phyloP scores from a whole-genome alignment of 1,140 invertebrate genomes.

The Meloidogyne exigua region DNA sequence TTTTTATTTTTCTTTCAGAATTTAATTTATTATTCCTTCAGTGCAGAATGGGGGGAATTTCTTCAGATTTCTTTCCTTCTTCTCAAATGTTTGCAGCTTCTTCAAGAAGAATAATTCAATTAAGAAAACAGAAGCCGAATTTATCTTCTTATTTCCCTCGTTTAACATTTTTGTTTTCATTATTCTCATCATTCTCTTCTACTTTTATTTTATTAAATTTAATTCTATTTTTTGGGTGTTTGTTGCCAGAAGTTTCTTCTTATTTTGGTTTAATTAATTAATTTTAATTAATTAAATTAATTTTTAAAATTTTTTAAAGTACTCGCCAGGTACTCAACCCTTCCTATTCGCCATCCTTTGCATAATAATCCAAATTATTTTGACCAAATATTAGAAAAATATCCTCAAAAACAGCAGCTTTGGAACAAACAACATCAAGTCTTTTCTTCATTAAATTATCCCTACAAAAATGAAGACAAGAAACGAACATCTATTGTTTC shows the following conservation, averaged over 20 bases:
- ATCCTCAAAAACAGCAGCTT: background rate
- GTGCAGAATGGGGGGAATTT: background rate
- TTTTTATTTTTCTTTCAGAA: too few relatives aligned
- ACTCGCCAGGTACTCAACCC: constrained; percentile 13
- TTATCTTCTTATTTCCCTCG: background rate
- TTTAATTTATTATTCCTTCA: too few relatives aligned
- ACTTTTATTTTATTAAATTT: background rate
- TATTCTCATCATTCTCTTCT: background rate
- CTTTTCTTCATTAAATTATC: constrained; percentile 11
- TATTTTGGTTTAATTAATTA: background rate
- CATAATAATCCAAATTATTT: background rate
- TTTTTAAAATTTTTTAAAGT: background rate
- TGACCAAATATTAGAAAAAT: background rate
- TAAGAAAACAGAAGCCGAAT: background rate
- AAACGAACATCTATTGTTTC: background rate
- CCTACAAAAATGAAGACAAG: background rate
- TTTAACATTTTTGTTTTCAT: background rate
- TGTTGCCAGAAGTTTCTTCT: background rate
- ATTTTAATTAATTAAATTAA: background rate
- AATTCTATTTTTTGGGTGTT: background rate
- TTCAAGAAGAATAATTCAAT: background rate
- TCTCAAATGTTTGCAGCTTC: background rate
- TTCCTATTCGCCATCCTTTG: background rate
- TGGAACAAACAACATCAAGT: background rate
- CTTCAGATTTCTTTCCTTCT: background rate